Base-by-base conservation (phyloP, 2,113 vertebrate genomes). In the Archocentrus centrarchus region DNA sequence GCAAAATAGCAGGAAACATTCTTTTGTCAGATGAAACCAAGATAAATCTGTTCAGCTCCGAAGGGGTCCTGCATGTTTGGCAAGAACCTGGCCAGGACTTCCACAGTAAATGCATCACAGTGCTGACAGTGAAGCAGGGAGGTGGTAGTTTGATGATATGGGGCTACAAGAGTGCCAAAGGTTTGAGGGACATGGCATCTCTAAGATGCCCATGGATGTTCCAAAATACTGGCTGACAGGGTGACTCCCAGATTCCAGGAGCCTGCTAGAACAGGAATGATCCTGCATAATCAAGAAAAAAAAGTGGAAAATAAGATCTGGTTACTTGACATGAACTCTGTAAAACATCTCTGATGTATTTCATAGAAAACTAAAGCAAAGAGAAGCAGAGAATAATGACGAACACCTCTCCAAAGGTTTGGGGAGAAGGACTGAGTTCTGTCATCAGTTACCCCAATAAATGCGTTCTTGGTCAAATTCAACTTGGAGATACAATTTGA, bases 1-100 rank as follows among this genome's bases (percentile, higher is more conserved):
- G 32, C 68, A 53, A 3, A 73, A 55, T 27, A 35, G 68, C 27
- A 73, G 47, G 68, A 73, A 73, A 0, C 27, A 73, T 73, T 55
- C 68, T 73, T 35, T 18, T 32, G 68, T 73, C 27, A 73, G 68
- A 73, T 14, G 68, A 73, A 55, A 73, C 68, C 47, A 53, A 55
- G 68, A 73, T 35, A 73, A 73, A 73, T 53, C 35, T 35, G 11
- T 55, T 73, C 7, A 47, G 47, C 68, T 55, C 68, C 32, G 68
- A 55, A 53, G 44, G 47, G 47, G 68, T 55, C 47, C 47, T 1
- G 68, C 47, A 2, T 73, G 47, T 55, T 73, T 73, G 68, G 68
- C 68, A 55, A 55, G 68, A 73, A 55, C 18, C 10, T 30, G 18
- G 44, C 44, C 47, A 0, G 0, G 0, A 55, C 68, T 35, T 73